Evolutionary conservation across 2,888 invertebrate genomes (phyloP), one percentile per base, ranked within the genome.

Genomic region (Panorpa germanica): DNA sequence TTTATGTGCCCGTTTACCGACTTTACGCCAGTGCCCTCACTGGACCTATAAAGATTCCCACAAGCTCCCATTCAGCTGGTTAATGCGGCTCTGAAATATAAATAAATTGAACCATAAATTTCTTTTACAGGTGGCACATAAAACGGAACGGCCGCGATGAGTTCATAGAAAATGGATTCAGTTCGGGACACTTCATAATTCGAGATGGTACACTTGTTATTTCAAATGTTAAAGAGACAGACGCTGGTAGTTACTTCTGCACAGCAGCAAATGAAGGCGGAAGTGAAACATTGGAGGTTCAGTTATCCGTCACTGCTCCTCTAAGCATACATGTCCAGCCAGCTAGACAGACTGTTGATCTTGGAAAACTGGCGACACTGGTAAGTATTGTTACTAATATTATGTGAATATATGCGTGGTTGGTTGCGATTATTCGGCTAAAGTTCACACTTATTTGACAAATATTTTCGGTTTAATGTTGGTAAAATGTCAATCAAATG

Each of bases 341-440:
- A 33, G 66, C 68, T 45, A 56, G 65, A 34, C 62, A 73, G 45
- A 73, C 78, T 35, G 73, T 82, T 29, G 88, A 86, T 53, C 66
- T 77, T 31, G 83, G 82, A 20, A 72, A 76, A 43, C 70, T 77
- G 40, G 75, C 83, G 19, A 70, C 65, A 44, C 76, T 91, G 53
- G 81, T 63, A 49, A 52, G 49, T 49, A 29, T 25, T n/a, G n/a
- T n/a, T n/a, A n/a, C n/a, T n/a, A n/a, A n/a, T n/a, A n/a, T n/a
- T n/a, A n/a, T n/a, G n/a, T n/a, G n/a, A n/a, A n/a, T n/a, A n/a
- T n/a, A n/a, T n/a, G n/a, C n/a, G n/a, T n/a, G n/a, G n/a, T n/a
- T n/a, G n/a, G n/a, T n/a, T n/a, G n/a, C n/a, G n/a, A n/a, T n/a
- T n/a, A n/a, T n/a, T n/a, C n/a, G n/a, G n/a, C n/a, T n/a, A n/a